phyloP scores from a whole-genome alignment of 2,888 invertebrate species.

The Dolichopus griseipennis region DNA sequence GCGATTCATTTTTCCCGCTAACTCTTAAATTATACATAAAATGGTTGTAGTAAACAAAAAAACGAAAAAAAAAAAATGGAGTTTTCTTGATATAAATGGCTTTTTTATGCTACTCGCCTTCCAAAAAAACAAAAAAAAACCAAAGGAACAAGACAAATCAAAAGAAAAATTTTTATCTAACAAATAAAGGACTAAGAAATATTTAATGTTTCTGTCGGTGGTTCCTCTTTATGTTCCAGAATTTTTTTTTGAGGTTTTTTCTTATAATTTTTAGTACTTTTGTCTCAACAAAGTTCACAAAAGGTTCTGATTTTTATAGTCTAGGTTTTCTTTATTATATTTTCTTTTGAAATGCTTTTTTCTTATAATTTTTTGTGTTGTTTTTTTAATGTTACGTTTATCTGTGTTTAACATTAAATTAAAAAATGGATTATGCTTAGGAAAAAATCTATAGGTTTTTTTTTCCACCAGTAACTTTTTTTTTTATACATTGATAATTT shows the following conservation, averaged over 20 bases:
- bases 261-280: not conserved
- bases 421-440: not conserved
- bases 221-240: not conserved
- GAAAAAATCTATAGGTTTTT: not conserved
- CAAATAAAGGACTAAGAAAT: not conserved
- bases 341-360: not conserved
- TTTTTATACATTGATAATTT: too few relatives aligned
- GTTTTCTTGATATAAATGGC: not conserved
- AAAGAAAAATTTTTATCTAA: not conserved
- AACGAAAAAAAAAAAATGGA: not conserved
- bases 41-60: not conserved
- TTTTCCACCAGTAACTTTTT: too few relatives aligned
- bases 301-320: conserved; percentile 2
- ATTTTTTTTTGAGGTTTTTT: not conserved
- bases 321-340: not conserved
- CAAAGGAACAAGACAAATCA: not conserved
- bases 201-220: not conserved
- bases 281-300: not conserved
- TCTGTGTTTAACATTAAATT: not conserved
- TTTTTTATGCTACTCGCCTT: not conserved
- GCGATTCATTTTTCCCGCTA: not conserved
- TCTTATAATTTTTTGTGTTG: too few relatives aligned
- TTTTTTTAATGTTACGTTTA: not conserved
- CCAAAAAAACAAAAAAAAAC: not conserved
- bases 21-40: not conserved